Evolutionary conservation across 2,797 vertebrate genomes (phyloP), one percentile per base, ranked within the genome.

Genomic region (Xenopus petersii): DNA sequence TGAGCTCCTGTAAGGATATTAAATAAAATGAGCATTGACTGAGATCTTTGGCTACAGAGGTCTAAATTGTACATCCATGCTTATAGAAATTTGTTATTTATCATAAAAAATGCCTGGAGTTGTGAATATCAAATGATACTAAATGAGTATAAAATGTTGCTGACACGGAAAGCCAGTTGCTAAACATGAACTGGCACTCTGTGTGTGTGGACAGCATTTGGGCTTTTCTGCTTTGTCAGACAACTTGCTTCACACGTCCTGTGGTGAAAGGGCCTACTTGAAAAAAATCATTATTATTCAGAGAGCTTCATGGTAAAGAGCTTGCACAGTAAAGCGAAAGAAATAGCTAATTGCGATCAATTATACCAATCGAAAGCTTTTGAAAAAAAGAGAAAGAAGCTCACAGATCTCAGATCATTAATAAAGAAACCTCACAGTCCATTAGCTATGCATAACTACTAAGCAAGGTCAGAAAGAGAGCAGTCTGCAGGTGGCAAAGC

Each of bases 221-320:
- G 54, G 70, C 26, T 73, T 74, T 66, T 8, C 4, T 74, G 66
- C 66, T 70, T 74, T 70, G 55, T 74, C 54, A 74, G 61, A n/a
- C 61, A 74, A 78, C 61, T 51, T 60, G 64, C 59, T 62, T 77
- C 16, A 73, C 24, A 77, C 70, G 47, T 77, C 26, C 42, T 62
- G 47, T 30, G 42, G 67, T 58, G 16, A 49, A 16, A 49, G 30
- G 54, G 66, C 60, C 62, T 16, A 17, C 49, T 51, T 30, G 12
- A 12, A 17, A 13, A 42, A 64, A 73, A 65, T 60, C 62, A 61
- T 64, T 64, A 59, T 54, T 68, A 10, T 58, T 26, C 56, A 56
- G 15, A 61, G 33, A 12, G 10, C 15, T 64, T 4, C 33, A 64
- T 10, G 6, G 36, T n/a, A 46, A 42, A 64, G 64, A 65, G 42